These are phyloP conservation scores for Pachyseris speciosa DNA, from an alignment of 64 coral and sea anemone species.

Conservation along the genomic window DNA sequence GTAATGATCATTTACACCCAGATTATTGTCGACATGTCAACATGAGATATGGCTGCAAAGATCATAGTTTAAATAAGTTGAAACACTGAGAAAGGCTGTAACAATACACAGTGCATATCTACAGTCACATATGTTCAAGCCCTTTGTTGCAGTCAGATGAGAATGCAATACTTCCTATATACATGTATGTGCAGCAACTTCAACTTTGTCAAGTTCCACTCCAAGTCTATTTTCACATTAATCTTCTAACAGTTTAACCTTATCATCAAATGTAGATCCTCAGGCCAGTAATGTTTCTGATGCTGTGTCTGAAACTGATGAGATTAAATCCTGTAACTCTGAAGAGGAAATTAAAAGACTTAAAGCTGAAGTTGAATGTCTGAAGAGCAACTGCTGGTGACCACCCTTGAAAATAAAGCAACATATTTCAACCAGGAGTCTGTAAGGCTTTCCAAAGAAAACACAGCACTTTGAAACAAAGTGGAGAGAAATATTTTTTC, in stretches of 20 bases:
- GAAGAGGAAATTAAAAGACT: neutral
- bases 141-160: neutral
- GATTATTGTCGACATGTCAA: slow-evolving; percentile 17
- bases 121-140: neutral
- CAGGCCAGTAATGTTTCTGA: neutral
- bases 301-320: neutral
- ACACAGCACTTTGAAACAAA: slow-evolving; percentile 4
- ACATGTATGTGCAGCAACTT: neutral
- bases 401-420: neutral
- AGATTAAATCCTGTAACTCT: neutral
- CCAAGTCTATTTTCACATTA: slow-evolving; percentile 22
- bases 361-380: neutral
- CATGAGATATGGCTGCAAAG: slow-evolving; percentile 17
- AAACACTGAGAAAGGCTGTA: neutral
- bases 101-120: neutral
- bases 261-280: neutral
- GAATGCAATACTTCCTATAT: neutral
- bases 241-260: neutral
- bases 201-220: neutral
- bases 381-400: neutral
- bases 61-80: neutral
- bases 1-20: neutral
- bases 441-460: slow-evolving; percentile 17
- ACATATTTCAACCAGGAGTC: slow-evolving; percentile 17
- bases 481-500: neutral